Base-by-base conservation (phyloP, 1,140 invertebrate genomes). In the Ctenoplectra terminalis region DNA sequence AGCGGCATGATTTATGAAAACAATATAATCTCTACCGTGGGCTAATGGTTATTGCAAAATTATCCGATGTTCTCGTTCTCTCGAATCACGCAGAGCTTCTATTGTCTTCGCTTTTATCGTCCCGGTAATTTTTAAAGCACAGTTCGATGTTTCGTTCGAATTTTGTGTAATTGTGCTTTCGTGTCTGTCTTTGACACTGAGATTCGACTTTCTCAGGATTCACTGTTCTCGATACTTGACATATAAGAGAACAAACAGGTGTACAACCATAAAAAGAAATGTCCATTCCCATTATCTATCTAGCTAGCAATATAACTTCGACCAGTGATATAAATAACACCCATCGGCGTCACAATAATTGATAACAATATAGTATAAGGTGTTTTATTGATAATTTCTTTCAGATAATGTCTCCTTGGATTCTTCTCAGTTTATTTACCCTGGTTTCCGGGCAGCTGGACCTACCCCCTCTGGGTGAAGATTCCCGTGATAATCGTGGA, bases 391-490 rank as follows among this genome's bases (percentile, higher is more conserved):
- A 11, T 6, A 0, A 43, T 48, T 15, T 40, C 3, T 73, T 73
- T n/a, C 79, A 93, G 91, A 82, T 87, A 60, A 80, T 83, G 37
- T 69, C 73, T 3, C 70, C 66, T 29, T 46, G 89, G 20, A 13
- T 90, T 1, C 8, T 92, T 1, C 56, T 90, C 6, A 78, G 88
- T 0, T 64, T 89, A 0, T 48, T 91, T 13, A 37, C 70, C 9
- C 0, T 89, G n/a, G 90, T 85, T 48, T 86, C 84, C 29, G 74
- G 88, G 67, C 93, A 94, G 64, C 73, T 94, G 84, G 92, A 94
- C 48, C 70, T 94, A 31, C 92, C 93, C 5, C 90, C 91, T 0
- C 40, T 91, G 26, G 86, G 87, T 1, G 84, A 92, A 0, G 86
- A 92, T 17, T 26, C 46, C 20, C 46, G 78, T 7, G 70, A 81